Conservation (phyloP, 2,888 invertebrate genomes). For the Dicyrtoma fusca region DNA sequence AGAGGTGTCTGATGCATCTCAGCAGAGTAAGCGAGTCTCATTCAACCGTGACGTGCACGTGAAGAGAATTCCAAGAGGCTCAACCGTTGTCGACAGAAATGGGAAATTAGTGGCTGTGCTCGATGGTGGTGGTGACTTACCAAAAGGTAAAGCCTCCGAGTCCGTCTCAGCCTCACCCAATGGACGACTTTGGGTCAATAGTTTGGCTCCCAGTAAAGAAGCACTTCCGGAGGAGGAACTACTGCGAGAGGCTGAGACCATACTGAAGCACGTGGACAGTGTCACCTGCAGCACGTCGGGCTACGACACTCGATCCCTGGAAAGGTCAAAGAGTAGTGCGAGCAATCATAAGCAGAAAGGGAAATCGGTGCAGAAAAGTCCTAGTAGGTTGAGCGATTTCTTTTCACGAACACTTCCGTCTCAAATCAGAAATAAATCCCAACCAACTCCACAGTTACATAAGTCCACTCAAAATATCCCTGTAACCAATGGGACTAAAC, state of each 20-base stretch:
- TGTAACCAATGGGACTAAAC: slow-evolving; percentile 1
- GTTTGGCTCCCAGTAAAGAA: slow-evolving; percentile 60
- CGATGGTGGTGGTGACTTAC: slow-evolving; percentile 20
- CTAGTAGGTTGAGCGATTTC: slow-evolving; percentile 67
- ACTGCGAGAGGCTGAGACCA: slow-evolving; percentile 66
- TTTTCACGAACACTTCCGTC: slow-evolving; percentile 33
- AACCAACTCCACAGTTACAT: slow-evolving; percentile 1
- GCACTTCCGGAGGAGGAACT: slow-evolving; percentile 72
- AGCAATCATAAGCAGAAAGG: slow-evolving; percentile 56
- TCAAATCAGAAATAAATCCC: slow-evolving; percentile 25
- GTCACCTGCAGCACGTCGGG: slow-evolving; percentile 69
- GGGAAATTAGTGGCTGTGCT: slow-evolving; percentile 42
- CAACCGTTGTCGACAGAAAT: slow-evolving; percentile 42
- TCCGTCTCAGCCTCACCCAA: slow-evolving; percentile 1
- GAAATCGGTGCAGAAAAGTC: slow-evolving; percentile 65
- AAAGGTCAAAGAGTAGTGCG: slow-evolving; percentile 35
- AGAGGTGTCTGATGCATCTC: slow-evolving; percentile 46
- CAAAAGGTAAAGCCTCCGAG: background rate
- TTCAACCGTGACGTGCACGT: slow-evolving; percentile 90
- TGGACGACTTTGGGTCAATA: slow-evolving; percentile 38
- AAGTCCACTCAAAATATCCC: slow-evolving; percentile 28
- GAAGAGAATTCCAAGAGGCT: slow-evolving; percentile 70
- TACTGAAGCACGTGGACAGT: slow-evolving; percentile 72
- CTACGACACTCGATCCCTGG: slow-evolving; percentile 42
- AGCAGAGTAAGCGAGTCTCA: slow-evolving; percentile 67